Evolutionary conservation across 2,113 vertebrate species (phyloP).

Genomic region (Atherinomorus stipes): DNA sequence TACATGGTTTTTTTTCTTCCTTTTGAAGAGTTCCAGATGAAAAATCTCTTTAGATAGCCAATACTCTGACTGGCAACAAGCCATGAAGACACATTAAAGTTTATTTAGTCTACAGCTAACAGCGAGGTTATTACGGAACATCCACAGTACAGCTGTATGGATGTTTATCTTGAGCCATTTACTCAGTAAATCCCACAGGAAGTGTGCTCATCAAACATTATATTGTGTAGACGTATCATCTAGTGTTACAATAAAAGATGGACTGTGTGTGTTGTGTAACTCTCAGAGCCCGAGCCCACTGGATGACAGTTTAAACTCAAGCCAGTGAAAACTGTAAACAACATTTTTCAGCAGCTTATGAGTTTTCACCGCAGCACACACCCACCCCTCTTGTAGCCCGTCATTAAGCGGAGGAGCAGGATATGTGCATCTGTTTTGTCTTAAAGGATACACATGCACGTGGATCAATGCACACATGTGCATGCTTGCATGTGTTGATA

Average conservation of each 20-base stretch:
- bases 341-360: slow-evolving; percentile 80
- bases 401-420: slow-evolving; percentile 62
- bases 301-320: slow-evolving; percentile 69
- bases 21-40: slow-evolving; percentile 16
- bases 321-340: slow-evolving; percentile 77
- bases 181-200: slow-evolving; percentile 50
- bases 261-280: slow-evolving; percentile 25
- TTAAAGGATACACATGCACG: slow-evolving; percentile 22
- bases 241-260: slow-evolving; percentile 35
- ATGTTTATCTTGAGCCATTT: slow-evolving; percentile 40
- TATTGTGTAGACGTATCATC: slow-evolving; percentile 43
- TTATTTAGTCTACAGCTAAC: slow-evolving; percentile 53
- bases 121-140: slow-evolving; percentile 28
- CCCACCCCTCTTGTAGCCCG: slow-evolving; percentile 52
- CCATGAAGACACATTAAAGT: slow-evolving; percentile 38
- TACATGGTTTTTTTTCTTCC: background rate
- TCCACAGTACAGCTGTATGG: slow-evolving; percentile 37
- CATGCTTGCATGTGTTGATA: background rate
- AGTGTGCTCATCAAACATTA: slow-evolving; percentile 44
- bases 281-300: slow-evolving; percentile 34
- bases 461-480: slow-evolving; percentile 15
- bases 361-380: slow-evolving; percentile 53
- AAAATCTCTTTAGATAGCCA: slow-evolving; percentile 3
- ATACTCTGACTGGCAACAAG: slow-evolving; percentile 2
- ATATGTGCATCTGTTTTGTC: slow-evolving; percentile 39